phyloP scores from a whole-genome alignment of 1,140 invertebrate species.

The Brachionus paranguensis region DNA sequence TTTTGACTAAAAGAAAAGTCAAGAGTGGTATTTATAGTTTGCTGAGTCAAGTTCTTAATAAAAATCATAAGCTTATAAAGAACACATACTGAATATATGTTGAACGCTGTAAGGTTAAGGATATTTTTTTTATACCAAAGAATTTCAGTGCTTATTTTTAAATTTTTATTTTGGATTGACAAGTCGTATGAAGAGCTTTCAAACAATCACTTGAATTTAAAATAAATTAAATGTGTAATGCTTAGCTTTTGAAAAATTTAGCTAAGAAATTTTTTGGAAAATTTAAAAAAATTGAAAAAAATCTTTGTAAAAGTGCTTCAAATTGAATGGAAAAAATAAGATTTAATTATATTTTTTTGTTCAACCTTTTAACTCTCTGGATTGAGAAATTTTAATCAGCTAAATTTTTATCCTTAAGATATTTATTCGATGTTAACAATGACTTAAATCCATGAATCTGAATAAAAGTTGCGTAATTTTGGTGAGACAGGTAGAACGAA shows the following conservation, averaged over 20 bases:
- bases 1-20: not conserved
- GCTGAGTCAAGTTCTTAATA: not conserved
- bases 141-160: slow-evolving; percentile 1
- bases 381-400: no score
- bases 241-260: not conserved
- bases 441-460: no score
- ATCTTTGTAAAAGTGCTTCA: not conserved
- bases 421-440: no score
- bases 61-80: not conserved
- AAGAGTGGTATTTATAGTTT: slow-evolving; percentile 11
- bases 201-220: not conserved
- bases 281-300: not conserved
- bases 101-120: not conserved
- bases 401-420: no score
- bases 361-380: no score
- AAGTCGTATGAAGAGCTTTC: not conserved
- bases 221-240: not conserved
- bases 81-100: not conserved
- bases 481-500: no score
- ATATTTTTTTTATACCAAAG: not conserved
- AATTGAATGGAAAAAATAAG: no score
- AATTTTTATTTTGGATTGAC: not conserved
- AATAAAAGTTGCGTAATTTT: no score
- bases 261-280: not conserved
- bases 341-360: no score